These are phyloP conservation scores for Drosophila watanabei DNA, from an alignment of 1,140 invertebrate genomes.

Conservation along the genomic window DNA sequence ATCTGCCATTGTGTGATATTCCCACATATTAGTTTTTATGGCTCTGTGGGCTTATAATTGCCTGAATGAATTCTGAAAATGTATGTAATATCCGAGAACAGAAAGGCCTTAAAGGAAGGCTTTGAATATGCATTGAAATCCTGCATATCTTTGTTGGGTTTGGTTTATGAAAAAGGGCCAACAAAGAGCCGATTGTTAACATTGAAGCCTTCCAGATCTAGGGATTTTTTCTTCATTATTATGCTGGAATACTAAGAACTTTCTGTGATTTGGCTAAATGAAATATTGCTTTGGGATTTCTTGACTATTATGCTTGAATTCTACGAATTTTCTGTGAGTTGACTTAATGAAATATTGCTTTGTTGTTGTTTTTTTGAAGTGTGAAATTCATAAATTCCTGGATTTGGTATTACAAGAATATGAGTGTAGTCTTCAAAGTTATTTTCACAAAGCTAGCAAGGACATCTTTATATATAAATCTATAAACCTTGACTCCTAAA, in stretches of 20 bases:
- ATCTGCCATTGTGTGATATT: slow-evolving; percentile 3
- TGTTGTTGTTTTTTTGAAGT: too few species aligned
- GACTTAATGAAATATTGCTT: too few species aligned
- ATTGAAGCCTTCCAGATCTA: neutral
- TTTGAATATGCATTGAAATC: slow-evolving; percentile 4
- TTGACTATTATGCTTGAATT: too few species aligned
- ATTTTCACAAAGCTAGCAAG: neutral
- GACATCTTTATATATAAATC: too few species aligned
- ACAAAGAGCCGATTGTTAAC: slow-evolving; percentile 9
- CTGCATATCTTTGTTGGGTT: slow-evolving; percentile 15
- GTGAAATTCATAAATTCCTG: neutral
- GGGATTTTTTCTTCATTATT: neutral
- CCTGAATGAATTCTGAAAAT: slow-evolving; percentile 1
- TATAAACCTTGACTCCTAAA: neutral
- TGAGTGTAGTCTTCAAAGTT: neutral
- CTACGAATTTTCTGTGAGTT: too few species aligned
- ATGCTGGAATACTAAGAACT: neutral
- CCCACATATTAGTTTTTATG: slow-evolving; percentile 6
- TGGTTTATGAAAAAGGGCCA: slow-evolving; percentile 7
- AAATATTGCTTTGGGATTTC: neutral
- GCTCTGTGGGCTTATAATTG: slow-evolving; percentile 11
- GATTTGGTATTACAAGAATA: neutral
- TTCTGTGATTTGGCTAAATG: neutral
- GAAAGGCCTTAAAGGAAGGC: neutral
- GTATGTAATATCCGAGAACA: neutral